Evolutionary conservation across 1,140 invertebrate species (phyloP), one percentile per base, ranked within the genome.

Genomic region (Chymomyza costata): DNA sequence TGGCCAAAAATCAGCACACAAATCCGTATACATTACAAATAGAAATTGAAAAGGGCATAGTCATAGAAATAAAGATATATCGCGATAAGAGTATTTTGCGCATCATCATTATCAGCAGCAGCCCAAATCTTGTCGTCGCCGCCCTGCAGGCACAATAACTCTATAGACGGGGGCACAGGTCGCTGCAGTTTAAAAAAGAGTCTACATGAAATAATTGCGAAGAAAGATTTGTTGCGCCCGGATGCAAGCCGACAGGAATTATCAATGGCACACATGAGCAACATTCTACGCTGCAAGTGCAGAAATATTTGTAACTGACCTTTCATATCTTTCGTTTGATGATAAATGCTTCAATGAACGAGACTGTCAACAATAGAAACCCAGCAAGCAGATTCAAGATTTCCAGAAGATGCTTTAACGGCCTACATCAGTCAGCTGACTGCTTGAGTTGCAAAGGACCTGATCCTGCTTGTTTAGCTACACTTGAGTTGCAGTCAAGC

Each of bases 1-100:
- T 80, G 71, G 73, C 53, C 71, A 58, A 65, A 45, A 80, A 78
- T 78, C 71, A 71, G 71, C 66, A 80, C 71, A 71, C 73, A 65
- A 56, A 55, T 64, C 59, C 70, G 46, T 65, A 65, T 74, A 65
- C 37, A 65, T 68, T 68, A 39, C 69, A 52, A 40, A 53, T 52
- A 57, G 44, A 18, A 53, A 21, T 16, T 14, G 21, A 50, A 63
- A 64, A 58, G 44, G 43, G 17, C 40, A 25, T 37, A 40, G 44
- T 18, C 54, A 45, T 21, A 7, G 28, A 64, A 52, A 53, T 50
- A 32, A 37, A 48, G 39, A 65, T 53, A 50, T 53, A 35, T 48
- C 40, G 16, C 30, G 73, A 80, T 80, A 78, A 64, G 54, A 6
- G 6, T 52, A 64, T 59, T 78, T 78, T 78, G 59, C 73, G 73